A percentile compares a stretch with the other conserved stretches of the same genome.
phyloP scores from a whole-genome alignment of 2,797 vertebrate species.

The Epinephelus coioides region DNA sequence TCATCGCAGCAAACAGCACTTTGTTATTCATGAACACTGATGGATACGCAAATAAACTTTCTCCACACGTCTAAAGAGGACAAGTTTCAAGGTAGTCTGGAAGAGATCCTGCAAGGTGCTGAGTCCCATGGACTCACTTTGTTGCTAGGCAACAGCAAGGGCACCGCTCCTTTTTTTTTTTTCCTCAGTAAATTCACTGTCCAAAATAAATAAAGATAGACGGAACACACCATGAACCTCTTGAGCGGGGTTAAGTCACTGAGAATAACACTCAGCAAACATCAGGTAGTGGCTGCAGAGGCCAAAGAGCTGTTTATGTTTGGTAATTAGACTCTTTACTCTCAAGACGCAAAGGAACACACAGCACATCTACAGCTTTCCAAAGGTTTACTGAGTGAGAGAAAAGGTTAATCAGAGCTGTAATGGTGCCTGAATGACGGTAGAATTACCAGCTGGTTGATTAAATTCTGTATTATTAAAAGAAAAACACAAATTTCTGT shows the following conservation, averaged over 20 bases:
- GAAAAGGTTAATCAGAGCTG: background rate
- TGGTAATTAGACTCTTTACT: slow-evolving; percentile 28
- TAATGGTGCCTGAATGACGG: background rate
- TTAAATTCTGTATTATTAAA: background rate
- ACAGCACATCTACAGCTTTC: background rate
- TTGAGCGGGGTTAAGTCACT: slow-evolving; percentile 66
- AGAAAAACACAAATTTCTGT: background rate
- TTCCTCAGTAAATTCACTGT: slow-evolving; percentile 51
- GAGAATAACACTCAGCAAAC: slow-evolving; percentile 62
- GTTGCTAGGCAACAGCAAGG: slow-evolving; percentile 88
- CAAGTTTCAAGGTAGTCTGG: slow-evolving; percentile 47
- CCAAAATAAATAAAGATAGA: slow-evolving; percentile 76
- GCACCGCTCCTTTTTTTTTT: slow-evolving; percentile 24
- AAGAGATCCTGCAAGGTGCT: slow-evolving; percentile 32
- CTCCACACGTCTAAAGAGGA: slow-evolving; percentile 17
- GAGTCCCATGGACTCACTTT: slow-evolving; percentile 53
- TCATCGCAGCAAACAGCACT: background rate
- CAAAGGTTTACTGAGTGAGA: background rate
- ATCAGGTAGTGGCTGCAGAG: slow-evolving; percentile 41
- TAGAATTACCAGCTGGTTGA: background rate
- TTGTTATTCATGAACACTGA: slow-evolving; percentile 20
- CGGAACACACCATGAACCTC: slow-evolving; percentile 60
- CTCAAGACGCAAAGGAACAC: background rate
- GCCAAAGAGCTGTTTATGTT: slow-evolving; percentile 40
- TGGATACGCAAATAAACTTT: slow-evolving; percentile 10